Evolutionary conservation across 2,888 invertebrate species (phyloP).

Genomic region (Drosophila vallismaia): DNA sequence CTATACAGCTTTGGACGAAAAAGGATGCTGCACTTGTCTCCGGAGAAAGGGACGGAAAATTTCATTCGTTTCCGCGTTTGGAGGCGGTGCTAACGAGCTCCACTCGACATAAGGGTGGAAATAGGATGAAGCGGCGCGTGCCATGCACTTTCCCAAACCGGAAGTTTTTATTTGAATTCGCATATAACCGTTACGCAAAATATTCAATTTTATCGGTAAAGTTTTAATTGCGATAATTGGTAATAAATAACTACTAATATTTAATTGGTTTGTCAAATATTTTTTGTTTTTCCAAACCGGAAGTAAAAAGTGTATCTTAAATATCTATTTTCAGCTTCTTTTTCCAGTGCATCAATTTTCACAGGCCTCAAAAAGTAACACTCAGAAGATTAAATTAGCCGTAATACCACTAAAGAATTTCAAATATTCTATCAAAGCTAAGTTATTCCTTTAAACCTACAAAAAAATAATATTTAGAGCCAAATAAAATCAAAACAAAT

Average conservation of each 20-base stretch:
- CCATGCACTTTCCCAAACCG: constrained; percentile 40
- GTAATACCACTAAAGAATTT: background rate
- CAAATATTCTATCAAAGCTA: constrained; percentile 12
- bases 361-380: constrained; percentile 45
- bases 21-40: constrained; percentile 56
- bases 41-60: constrained; percentile 66
- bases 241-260: background rate
- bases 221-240: background rate
- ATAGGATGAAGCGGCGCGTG: constrained; percentile 37
- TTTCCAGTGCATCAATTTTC: constrained; percentile 31
- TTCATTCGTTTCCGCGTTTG: constrained; percentile 52
- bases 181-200: background rate
- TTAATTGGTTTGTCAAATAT: background rate
- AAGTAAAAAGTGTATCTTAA: background rate
- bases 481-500: background rate
- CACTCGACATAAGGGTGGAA: constrained; percentile 64
- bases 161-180: background rate
- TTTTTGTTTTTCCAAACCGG: background rate
- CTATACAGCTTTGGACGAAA: constrained; percentile 64
- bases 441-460: background rate
- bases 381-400: constrained; percentile 45
- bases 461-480: too few relatives aligned
- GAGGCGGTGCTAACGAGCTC: constrained; percentile 56
- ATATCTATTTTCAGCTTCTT: background rate
- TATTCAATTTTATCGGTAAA: background rate